phyloP scores from a whole-genome alignment of 2,888 invertebrate genomes.

The Serripes groenlandicus region DNA sequence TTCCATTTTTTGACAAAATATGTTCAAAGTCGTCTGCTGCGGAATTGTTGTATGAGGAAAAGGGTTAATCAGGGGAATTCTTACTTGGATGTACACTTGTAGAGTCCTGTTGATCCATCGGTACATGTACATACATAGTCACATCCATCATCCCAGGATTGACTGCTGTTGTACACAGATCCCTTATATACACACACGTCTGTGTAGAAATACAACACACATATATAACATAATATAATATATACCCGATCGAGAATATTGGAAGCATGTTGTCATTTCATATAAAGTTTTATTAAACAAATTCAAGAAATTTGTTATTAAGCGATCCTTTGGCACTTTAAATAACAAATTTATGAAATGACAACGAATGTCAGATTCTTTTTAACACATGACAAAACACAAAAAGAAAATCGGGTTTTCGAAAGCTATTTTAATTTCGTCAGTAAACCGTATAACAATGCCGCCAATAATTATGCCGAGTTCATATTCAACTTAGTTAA shows the following conservation, averaged over 20 bases:
- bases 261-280: too few species aligned
- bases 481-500: too few species aligned
- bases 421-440: too few species aligned
- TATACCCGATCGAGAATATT: neutral
- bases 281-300: too few species aligned
- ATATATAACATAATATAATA: neutral
- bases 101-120: conserved; percentile 68
- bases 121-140: conserved; percentile 75
- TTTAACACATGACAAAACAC: too few species aligned
- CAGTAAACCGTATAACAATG: too few species aligned
- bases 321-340: too few species aligned
- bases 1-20: neutral
- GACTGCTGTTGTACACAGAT: conserved; percentile 68
- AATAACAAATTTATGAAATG: too few species aligned
- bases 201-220: conserved; percentile 38
- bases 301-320: too few species aligned
- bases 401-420: too few species aligned
- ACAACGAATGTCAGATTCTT: too few species aligned
- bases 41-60: neutral
- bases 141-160: conserved; percentile 79
- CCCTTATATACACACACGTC: conserved; percentile 77
- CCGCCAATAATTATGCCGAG: too few species aligned
- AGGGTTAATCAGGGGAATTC: conserved; percentile 10
- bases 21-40: neutral
- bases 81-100: conserved; percentile 76